Base-by-base conservation (phyloP, 2,113 vertebrate species). In the Monopterus albus region DNA sequence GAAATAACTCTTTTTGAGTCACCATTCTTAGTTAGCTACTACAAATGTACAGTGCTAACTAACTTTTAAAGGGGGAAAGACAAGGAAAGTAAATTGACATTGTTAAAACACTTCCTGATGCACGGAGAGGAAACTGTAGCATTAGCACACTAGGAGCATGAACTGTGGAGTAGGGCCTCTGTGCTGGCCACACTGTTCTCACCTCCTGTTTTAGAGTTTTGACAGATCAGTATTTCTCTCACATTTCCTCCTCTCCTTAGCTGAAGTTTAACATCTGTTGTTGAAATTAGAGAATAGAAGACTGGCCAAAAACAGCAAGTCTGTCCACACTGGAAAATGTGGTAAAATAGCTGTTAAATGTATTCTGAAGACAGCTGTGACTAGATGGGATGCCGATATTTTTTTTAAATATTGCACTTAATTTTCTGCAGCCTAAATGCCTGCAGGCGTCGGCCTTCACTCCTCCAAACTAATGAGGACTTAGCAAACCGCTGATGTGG, bases 221-320 rank as follows among this genome's bases (percentile, higher is more conserved):
- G 75, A 76, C 63, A 59, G 61, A 72, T 63, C 15, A 50, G 28
- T 40, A 49, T 53, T 85, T 70, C 50, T 38, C 38, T 64, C 65
- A 74, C 69, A 57, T 72, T 57, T 77, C 76, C 62, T 72, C 52
- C 40, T 49, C 59, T 47, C 10, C 17, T 21, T 14, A 40, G 56
- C 63, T 65, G 49, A 78, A 64, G 68, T 72, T 38, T 29, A 68
- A 73, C 81, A 81, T 75, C 80, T 87, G 77, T 8, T 58, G 47
- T 12, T 29, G 35, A 68, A 79, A 72, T 76, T 40, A 59, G 42
- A 21, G 2, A 0, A 2, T 9, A 15, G 13, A 45, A 20, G 29
- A 6, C 8, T 12, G n/a, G 62, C 63, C 75, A 83, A 72, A 50
- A 72, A 58, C 38, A 51, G 67, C 58, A 35, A 64, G 65, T 45